phyloP scores from a whole-genome alignment of 64 coral and sea anemone species.

The Platygyra sinensis region DNA sequence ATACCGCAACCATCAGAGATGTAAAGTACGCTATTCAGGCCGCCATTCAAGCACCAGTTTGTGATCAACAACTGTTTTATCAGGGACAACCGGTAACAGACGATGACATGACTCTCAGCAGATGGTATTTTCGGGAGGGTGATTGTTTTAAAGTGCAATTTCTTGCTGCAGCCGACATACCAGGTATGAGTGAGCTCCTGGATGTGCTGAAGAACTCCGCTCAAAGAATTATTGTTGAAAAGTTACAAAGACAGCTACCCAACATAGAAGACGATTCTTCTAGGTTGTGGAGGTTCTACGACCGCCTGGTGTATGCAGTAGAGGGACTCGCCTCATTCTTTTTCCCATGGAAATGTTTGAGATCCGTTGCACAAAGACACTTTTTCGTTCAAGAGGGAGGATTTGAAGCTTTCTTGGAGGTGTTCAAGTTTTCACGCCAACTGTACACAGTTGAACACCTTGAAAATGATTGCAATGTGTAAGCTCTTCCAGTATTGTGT shows the following conservation, averaged over 20 bases:
- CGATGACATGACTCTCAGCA: conserved; percentile 40
- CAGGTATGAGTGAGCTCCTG: conserved; percentile 15
- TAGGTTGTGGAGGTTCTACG: conserved; percentile 36
- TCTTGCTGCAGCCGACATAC: conserved; percentile 44
- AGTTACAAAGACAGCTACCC: not conserved
- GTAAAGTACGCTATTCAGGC: conserved; percentile 47
- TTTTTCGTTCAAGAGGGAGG: conserved; percentile 91
- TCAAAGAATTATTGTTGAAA: conserved; percentile 12
- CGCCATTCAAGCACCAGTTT: conserved; percentile 35
- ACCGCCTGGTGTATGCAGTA: conserved; percentile 34
- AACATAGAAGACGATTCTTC: not conserved
- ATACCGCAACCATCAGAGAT: conserved; percentile 37
- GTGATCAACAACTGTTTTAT: conserved; percentile 62
- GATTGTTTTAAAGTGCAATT: conserved; percentile 54
- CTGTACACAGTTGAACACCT: conserved; percentile 7
- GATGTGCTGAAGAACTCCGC: conserved; percentile 3
- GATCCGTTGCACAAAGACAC: conserved; percentile 76
- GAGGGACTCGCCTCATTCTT: conserved; percentile 71
- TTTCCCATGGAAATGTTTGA: conserved; percentile 74
- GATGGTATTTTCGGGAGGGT: conserved; percentile 62
- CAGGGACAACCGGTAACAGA: conserved; percentile 31
- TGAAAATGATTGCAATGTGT: not conserved
- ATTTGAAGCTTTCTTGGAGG: conserved; percentile 82
- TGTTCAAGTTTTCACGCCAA: conserved; percentile 78
- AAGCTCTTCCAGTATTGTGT: not conserved